These are phyloP conservation scores for Rambutsinella grinnellia DNA, from an alignment of 2,888 invertebrate genomes.

Conservation along the genomic window DNA sequence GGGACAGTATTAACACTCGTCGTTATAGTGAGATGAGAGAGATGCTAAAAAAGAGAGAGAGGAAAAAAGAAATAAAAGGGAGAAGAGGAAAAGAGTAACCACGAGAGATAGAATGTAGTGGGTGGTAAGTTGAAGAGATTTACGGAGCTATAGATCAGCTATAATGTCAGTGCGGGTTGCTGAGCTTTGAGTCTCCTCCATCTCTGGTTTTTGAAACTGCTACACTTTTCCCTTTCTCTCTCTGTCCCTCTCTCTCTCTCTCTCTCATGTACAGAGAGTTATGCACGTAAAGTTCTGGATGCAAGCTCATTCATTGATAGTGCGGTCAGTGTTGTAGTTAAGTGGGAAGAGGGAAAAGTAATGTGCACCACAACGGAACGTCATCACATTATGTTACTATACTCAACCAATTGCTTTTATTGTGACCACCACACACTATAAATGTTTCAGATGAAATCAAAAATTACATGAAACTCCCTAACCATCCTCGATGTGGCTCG, in stretches of 20 bases:
- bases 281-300: background rate
- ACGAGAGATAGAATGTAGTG: slow-evolving; percentile 64
- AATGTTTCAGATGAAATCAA: slow-evolving; percentile 32
- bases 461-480: slow-evolving; percentile 9
- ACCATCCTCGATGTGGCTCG: background rate
- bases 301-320: background rate
- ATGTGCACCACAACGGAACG: slow-evolving; percentile 24
- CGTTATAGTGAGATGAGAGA: slow-evolving; percentile 45
- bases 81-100: slow-evolving; percentile 32
- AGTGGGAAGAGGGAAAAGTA: slow-evolving; percentile 31
- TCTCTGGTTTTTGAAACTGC: slow-evolving; percentile 35
- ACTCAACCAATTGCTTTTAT: background rate
- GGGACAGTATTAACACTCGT: slow-evolving; percentile 58
- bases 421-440: background rate
- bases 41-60: slow-evolving; percentile 22
- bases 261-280: background rate
- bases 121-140: slow-evolving; percentile 66
- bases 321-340: background rate
- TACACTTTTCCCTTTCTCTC: background rate
- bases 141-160: slow-evolving; percentile 67
- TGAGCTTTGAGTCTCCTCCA: slow-evolving; percentile 65
- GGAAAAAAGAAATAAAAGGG: slow-evolving; percentile 1
- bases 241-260: background rate
- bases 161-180: slow-evolving; percentile 67
- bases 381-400: slow-evolving; percentile 20